These are phyloP conservation scores for Liposcelis brunnea DNA, from an alignment of 2,888 invertebrate species.

Conservation along the genomic window DNA sequence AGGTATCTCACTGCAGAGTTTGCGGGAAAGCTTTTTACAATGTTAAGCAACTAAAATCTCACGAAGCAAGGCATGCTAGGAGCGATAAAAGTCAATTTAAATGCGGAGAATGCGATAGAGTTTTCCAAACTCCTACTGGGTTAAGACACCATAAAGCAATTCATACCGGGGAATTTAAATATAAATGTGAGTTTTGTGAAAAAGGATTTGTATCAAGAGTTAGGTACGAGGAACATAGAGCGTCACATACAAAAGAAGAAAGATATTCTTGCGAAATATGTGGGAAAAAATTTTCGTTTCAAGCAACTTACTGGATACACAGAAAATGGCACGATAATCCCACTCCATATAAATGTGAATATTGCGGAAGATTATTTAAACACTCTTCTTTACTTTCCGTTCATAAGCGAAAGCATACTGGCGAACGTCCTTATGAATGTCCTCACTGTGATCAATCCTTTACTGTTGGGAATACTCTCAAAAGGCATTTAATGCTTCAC, in stretches of 20 bases:
- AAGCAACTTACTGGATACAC: slow-evolving; percentile 18
- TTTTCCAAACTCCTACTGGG: slow-evolving; percentile 16
- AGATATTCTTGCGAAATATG: slow-evolving; percentile 18
- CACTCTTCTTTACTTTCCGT: slow-evolving; percentile 19
- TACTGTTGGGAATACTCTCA: slow-evolving; percentile 27
- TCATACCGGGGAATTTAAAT: slow-evolving; percentile 17
- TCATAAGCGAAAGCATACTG: slow-evolving; percentile 42
- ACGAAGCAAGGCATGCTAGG: slow-evolving; percentile 14
- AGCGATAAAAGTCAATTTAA: slow-evolving; percentile 2
- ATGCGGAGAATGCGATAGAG: slow-evolving; percentile 11
- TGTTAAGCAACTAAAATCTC: slow-evolving; percentile 13
- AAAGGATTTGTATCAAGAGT: slow-evolving; percentile 16
- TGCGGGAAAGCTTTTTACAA: slow-evolving; percentile 14
- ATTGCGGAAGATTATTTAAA: slow-evolving; percentile 16
- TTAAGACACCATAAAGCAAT: slow-evolving; percentile 16
- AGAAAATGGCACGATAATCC: slow-evolving; percentile 18
- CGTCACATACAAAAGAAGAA: slow-evolving; percentile 17
- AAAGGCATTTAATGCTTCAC: slow-evolving; percentile 25
- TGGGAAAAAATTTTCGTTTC: slow-evolving; percentile 17
- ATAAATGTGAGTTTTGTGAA: slow-evolving; percentile 16
- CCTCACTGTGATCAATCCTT: slow-evolving; percentile 27
- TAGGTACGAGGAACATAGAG: slow-evolving; percentile 16
- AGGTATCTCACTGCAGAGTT: slow-evolving; percentile 14
- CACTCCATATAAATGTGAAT: slow-evolving; percentile 17
- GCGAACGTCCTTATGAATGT: slow-evolving; percentile 48